A percentile compares a stretch with the other conserved stretches of the same genome.
phyloP scores from a whole-genome alignment of 2,888 invertebrate species.

The Harpalus rubripes region DNA sequence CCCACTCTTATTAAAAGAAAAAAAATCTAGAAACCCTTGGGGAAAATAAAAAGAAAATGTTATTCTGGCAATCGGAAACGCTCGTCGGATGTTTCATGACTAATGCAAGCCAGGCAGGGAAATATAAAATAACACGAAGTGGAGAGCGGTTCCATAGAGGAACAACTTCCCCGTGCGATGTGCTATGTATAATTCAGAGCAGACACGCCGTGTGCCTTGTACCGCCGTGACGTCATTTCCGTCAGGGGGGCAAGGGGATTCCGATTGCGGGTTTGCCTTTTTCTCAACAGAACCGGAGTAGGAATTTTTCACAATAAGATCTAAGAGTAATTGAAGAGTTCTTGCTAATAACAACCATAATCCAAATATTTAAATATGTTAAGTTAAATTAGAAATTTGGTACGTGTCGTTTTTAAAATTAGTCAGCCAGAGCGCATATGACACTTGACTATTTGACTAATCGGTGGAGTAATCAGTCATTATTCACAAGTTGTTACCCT shows the following conservation, averaged over 20 bases:
- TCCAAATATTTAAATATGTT: too few relatives aligned
- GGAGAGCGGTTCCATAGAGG: slow-evolving; percentile 52
- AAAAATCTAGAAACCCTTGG: slow-evolving; percentile 11
- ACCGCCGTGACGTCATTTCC: slow-evolving; percentile 64
- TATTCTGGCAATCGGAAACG: slow-evolving; percentile 58
- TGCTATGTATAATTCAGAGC: slow-evolving; percentile 65
- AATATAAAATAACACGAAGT: slow-evolving; percentile 64
- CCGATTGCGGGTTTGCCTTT: slow-evolving; percentile 62
- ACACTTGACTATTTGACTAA: too few relatives aligned
- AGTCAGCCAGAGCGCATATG: too few relatives aligned
- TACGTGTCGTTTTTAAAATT: too few relatives aligned
- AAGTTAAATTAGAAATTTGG: too few relatives aligned
- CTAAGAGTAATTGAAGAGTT: too few relatives aligned
- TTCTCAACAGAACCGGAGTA: slow-evolving; percentile 20
- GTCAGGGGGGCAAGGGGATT: slow-evolving; percentile 45
- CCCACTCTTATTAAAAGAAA: slow-evolving; percentile 51
- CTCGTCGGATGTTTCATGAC: slow-evolving; percentile 64
- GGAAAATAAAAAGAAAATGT: slow-evolving; percentile 36
- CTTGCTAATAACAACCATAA: too few relatives aligned
- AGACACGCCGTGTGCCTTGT: slow-evolving; percentile 59
- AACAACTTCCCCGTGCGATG: slow-evolving; percentile 61
- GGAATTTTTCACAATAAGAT: slow-evolving; percentile 2
- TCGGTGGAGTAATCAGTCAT: too few relatives aligned
- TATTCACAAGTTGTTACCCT: too few relatives aligned
- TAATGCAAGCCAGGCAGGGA: slow-evolving; percentile 59